Conservation (phyloP, 92 coral and sea anemone species). For the Epizoanthus rinbou region DNA sequence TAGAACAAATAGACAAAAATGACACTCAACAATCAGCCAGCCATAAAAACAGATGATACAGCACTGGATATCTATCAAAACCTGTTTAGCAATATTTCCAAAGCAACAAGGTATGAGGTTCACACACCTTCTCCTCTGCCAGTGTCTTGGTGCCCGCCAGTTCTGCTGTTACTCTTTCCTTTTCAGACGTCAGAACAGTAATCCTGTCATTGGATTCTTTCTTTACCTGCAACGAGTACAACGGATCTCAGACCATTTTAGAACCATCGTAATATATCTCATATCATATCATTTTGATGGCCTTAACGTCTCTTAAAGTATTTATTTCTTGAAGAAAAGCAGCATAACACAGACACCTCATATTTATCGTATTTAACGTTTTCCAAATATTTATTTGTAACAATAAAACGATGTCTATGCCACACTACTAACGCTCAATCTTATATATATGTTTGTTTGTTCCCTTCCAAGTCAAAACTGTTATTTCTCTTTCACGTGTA, state of each 20-base stretch:
- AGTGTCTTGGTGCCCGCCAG: constrained; percentile 64
- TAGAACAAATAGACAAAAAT: no score
- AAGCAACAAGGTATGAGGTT: not conserved
- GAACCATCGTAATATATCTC: no score
- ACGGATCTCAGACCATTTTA: not conserved
- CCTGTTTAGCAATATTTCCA: no score
- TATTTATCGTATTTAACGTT: constrained; percentile 25
- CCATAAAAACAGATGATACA: no score
- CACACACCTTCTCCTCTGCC: constrained; percentile 74
- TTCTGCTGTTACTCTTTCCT: constrained; percentile 56
- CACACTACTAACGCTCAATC: no score
- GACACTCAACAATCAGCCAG: no score
- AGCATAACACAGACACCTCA: not conserved
- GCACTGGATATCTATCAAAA: no score
- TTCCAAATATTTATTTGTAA: no score
- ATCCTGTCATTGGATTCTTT: constrained; percentile 40
- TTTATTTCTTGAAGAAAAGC: not conserved
- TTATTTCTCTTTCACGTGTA: no score
- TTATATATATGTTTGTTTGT: no score
- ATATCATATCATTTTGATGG: no score
- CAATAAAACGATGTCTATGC: not conserved
- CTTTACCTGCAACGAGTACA: constrained; percentile 8
- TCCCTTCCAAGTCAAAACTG: no score
- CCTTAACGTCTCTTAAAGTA: constrained; percentile 2
- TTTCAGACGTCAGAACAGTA: constrained; percentile 65